Conservation (phyloP, 2,797 vertebrate genomes). For the Enoplosus armatus region DNA sequence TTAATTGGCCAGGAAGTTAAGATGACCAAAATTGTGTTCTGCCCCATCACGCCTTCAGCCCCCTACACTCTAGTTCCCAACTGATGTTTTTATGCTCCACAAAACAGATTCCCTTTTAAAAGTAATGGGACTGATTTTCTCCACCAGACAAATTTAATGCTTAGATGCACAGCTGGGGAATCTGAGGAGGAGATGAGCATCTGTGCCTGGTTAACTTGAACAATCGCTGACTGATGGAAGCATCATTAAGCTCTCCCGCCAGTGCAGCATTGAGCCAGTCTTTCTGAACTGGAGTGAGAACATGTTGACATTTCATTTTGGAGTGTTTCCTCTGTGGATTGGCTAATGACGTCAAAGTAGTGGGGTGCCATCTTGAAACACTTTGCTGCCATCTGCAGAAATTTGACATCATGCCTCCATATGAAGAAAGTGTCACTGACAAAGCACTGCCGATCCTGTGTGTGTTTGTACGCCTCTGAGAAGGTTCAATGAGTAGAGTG, state of each 20-base stretch:
- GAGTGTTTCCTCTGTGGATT: constrained; percentile 36
- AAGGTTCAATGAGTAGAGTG: constrained; percentile 78
- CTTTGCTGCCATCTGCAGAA: constrained; percentile 48
- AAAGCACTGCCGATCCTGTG: constrained; percentile 77
- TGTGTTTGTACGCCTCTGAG: constrained; percentile 65
- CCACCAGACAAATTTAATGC: constrained; percentile 11
- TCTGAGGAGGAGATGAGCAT: constrained; percentile 25
- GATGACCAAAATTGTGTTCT: not conserved
- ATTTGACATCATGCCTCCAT: not conserved
- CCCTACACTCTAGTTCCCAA: not conserved
- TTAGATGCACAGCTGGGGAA: constrained; percentile 11
- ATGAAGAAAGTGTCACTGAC: not conserved
- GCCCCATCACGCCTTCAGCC: not conserved
- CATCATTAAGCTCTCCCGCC: constrained; percentile 25
- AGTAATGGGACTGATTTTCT: constrained; percentile 19
- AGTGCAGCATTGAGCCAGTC: constrained; percentile 12
- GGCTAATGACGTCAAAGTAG: constrained; percentile 41
- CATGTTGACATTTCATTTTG: constrained; percentile 33
- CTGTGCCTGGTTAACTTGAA: constrained; percentile 29
- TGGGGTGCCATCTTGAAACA: constrained; percentile 32
- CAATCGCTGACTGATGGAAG: constrained; percentile 28
- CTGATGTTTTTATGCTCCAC: constrained; percentile 5
- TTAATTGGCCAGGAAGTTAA: constrained; percentile 13
- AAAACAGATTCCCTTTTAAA: constrained; percentile 9
- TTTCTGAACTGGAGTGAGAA: constrained; percentile 10